Evolutionary conservation across 2,113 vertebrate genomes (phyloP).

Genomic region (Rhodinocichla rosea): DNA sequence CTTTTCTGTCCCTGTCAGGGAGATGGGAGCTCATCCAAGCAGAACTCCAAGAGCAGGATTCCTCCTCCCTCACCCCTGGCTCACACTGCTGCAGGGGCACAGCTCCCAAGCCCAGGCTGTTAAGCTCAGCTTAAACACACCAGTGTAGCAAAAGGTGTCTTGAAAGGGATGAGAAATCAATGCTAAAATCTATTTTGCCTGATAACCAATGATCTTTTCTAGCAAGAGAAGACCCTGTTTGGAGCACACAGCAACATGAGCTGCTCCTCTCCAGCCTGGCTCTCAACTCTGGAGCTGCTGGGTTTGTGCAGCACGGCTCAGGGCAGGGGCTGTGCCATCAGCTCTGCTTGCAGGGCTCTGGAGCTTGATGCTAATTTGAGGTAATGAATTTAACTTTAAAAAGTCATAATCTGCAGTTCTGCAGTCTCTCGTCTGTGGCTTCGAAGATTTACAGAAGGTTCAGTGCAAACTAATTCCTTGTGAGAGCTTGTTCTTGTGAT

Average conservation of each 20-base stretch:
- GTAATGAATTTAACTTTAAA: constrained; percentile 48
- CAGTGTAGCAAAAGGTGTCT: background rate
- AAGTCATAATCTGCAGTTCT: constrained; percentile 47
- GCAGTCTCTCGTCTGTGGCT: background rate
- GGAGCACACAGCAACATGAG: rapidly evolving
- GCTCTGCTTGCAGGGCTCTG: background rate
- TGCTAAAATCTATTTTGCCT: background rate
- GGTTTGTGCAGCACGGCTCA: background rate
- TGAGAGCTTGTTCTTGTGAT: constrained; percentile 5
- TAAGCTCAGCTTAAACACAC: background rate
- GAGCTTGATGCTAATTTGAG: constrained; percentile 53
- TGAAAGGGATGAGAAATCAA: background rate
- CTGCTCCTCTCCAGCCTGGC: background rate
- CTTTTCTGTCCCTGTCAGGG: background rate
- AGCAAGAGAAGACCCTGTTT: background rate
- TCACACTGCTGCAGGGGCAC: background rate
- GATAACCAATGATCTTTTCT: rapidly evolving
- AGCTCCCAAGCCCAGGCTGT: background rate
- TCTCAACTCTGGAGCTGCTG: background rate
- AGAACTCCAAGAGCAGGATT: background rate
- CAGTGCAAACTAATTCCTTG: background rate
- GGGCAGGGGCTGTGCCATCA: background rate
- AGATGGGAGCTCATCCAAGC: background rate
- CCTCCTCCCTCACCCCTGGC: background rate
- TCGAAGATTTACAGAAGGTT: background rate